Evolutionary conservation across 2,113 vertebrate genomes (phyloP).

Genomic region (Heterocephalus glaber): DNA sequence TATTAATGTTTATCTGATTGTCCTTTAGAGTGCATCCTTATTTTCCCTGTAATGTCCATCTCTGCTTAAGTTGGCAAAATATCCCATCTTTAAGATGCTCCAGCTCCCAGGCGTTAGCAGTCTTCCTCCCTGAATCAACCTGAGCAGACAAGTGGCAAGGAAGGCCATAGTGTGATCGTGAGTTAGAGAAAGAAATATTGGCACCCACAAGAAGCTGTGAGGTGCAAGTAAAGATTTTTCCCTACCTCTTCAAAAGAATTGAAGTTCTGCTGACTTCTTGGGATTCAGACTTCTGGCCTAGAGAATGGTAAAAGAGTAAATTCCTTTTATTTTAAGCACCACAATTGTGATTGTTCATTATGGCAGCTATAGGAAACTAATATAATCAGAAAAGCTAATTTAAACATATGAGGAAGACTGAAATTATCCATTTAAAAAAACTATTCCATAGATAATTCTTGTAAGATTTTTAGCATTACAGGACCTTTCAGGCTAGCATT

Average conservation of each 20-base stretch:
- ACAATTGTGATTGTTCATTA: neutral
- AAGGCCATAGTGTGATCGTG: neutral
- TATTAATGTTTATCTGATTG: neutral
- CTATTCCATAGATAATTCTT: neutral
- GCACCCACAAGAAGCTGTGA: neutral
- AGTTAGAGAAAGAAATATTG: neutral
- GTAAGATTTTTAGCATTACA: neutral
- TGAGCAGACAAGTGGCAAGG: neutral
- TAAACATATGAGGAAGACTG: neutral
- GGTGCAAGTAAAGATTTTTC: neutral
- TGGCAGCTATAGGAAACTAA: neutral
- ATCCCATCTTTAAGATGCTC: neutral
- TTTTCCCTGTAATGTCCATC: neutral
- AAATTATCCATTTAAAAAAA: neutral
- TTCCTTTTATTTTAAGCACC: neutral
- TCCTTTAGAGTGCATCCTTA: neutral
- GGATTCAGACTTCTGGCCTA: neutral
- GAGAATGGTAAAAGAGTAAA: neutral
- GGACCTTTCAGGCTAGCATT: neutral
- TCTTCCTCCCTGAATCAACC: neutral
- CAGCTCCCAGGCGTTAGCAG: neutral
- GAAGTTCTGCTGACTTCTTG: neutral
- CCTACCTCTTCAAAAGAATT: fast-evolving
- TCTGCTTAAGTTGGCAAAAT: neutral
- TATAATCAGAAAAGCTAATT: neutral